Base-by-base conservation (phyloP, 1,140 invertebrate species). In the Drosophila novamexicana region DNA sequence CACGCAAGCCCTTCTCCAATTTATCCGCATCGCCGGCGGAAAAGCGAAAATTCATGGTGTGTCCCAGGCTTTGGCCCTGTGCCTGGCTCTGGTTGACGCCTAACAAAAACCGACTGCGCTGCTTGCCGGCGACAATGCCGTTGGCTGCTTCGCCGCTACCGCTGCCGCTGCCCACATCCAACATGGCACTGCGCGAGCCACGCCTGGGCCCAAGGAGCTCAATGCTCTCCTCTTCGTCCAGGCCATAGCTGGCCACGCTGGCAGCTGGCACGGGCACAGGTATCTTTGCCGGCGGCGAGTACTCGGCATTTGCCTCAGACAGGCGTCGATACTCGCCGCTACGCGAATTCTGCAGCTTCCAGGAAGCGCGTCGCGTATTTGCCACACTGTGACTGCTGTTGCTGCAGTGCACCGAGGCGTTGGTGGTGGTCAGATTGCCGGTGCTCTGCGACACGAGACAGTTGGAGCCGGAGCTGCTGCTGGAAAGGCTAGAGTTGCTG, bases 21-120 rank as follows among this genome's bases (percentile, higher is more conserved):
- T 91, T 92, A 50, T 92, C 92, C 7, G 92, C 92, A 79, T 92
- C 92, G 18, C 92, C 92, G 29, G 92, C 92, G 16, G 92, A 92
- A 61, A 92, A 92, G 42, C 92, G 79, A 64, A 91, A 91, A 57
- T 85, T 90, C 79, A 78, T 72, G 12, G 88, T 71, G 45, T 91
- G 90, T n/a, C 50, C 69, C 12, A 53, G 67, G 9, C 64, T 65
- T 64, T 75, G 81, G 6, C 34, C 49, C 45, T 61, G 69, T 7
- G 39, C 49, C 29, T 59, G 18, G 54, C 56, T 12, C 44, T 40
- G 50, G 50, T 52, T 68, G 10, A 79, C 81, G 12, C 77, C 72
- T 49, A 85, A 18, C 42, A 81, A 45, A 2, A 83, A 56, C 6
- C 82, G 86, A 16, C 70, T 77, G 50, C 65, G 58, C 54, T 77